A percentile compares a stretch with the other conserved stretches of the same genome.
Evolutionary conservation across 53 echinoderm and acorn worm species (phyloP).

Genomic region (Apostichopus leukothele): DNA sequence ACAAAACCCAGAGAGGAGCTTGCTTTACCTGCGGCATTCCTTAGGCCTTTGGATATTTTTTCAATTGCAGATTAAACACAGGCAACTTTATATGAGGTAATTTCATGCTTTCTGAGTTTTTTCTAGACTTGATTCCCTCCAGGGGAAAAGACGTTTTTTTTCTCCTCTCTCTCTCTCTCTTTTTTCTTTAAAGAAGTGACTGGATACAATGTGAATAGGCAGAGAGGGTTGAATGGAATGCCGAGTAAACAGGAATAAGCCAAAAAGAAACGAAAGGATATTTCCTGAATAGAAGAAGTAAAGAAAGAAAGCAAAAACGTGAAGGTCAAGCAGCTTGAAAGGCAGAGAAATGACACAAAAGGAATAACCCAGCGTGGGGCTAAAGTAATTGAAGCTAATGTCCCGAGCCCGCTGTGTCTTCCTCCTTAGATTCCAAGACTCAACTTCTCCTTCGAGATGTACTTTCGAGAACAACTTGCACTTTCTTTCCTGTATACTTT

Average conservation of each 20-base stretch:
- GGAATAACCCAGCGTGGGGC: constrained; percentile 32
- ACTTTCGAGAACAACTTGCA: constrained; percentile 2
- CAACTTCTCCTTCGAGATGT: not conserved
- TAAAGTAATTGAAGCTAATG: constrained; percentile 45
- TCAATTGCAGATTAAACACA: constrained; percentile 36
- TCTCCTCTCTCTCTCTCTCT: too few relatives aligned
- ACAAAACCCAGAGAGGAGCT: not conserved
- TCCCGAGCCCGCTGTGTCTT: constrained; percentile 19
- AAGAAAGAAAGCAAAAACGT: not conserved
- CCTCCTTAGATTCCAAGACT: constrained; percentile 1
- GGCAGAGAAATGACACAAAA: constrained; percentile 21
- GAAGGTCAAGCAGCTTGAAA: constrained; percentile 21
- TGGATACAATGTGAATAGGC: not conserved
- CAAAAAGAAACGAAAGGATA: not conserved
- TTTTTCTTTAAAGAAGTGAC: not conserved
- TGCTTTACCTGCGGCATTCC: constrained; percentile 6
- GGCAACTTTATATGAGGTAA: constrained; percentile 19
- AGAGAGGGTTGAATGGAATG: not conserved
- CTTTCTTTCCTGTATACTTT: not conserved
- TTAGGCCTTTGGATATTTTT: constrained; percentile 22
- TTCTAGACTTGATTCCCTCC: not conserved
- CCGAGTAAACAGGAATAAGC: not conserved
- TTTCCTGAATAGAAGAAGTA: not conserved
- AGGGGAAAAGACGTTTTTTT: constrained; percentile 3
- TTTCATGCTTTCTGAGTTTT: constrained; percentile 17